Base-by-base conservation (phyloP, 2,888 invertebrate species). In the Sepiola atlantica region DNA sequence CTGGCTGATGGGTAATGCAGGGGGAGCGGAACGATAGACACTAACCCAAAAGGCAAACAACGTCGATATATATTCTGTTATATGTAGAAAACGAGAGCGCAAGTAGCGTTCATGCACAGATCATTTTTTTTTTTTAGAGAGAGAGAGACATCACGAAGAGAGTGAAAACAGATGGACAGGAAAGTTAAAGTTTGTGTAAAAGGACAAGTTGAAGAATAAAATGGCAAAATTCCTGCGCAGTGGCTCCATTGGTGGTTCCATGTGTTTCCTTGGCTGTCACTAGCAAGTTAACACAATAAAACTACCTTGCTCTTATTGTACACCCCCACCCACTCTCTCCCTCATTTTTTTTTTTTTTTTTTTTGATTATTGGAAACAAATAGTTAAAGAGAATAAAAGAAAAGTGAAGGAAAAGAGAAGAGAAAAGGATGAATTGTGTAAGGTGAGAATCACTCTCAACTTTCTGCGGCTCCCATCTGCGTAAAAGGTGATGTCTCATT, bases 361-460 rank as follows among this genome's bases (percentile, higher is more conserved):
- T n/a, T 20, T 77, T 77, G 77, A 77, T 77, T 77, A 77, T 77
- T 77, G 77, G 77, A 45, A 45, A 45, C 45, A 45, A 45, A 8
- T 45, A 45, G 45, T 45, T 45, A 45, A 45, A 45, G 45, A 45
- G 45, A 45, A 45, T 45, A 45, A 45, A 45, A 45, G 45, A 45
- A 45, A 45, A 45, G 45, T 45, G 45, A 45, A 28, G 61, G 14
- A 32, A 77, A 77, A 24, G 24, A 77, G 1, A 77, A 24, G 24
- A 77, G 1, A 77, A 77, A 77, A n/a, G 32, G 12, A 77, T 45
- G 45, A 77, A 77, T 14, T 14, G n/a, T 77, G 77, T 18, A 77
- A 77, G 77, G 77, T 77, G 77, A 77, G 77, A 77, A 77, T 77
- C n/a, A 77, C n/a, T 61, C 61, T 77, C 77, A 77, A n/a, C 77